Evolutionary conservation across 2,888 invertebrate genomes (phyloP).

Genomic region (Philereme transversata): DNA sequence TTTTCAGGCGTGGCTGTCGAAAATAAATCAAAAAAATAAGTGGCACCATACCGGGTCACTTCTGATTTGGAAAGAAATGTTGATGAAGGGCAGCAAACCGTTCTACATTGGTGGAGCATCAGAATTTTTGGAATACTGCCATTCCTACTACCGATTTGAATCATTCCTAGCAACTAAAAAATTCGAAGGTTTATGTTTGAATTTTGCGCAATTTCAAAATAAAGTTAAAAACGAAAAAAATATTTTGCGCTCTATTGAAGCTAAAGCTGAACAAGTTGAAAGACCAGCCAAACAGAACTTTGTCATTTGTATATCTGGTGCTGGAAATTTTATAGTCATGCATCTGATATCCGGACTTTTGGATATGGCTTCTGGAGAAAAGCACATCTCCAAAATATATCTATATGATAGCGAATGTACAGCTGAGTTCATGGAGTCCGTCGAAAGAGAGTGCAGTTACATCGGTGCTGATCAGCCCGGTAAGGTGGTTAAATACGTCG

Average conservation of each 20-base stretch:
- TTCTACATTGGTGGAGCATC: conserved; percentile 84
- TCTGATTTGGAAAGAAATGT: conserved; percentile 85
- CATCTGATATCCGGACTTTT: conserved; percentile 66
- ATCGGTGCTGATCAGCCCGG: conserved; percentile 52
- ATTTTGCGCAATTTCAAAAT: conserved; percentile 56
- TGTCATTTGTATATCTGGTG: conserved; percentile 66
- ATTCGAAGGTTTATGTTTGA: conserved; percentile 56
- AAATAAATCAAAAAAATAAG: conserved; percentile 75
- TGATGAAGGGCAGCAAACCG: conserved; percentile 79
- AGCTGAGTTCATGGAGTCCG: conserved; percentile 53
- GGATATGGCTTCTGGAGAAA: conserved; percentile 49
- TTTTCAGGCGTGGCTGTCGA: conserved; percentile 75
- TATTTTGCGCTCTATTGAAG: conserved; percentile 8
- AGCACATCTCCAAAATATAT: conserved; percentile 62
- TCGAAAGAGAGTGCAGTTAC: conserved; percentile 67
- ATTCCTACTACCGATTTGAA: conserved; percentile 83
- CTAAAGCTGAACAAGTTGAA: conserved; percentile 23
- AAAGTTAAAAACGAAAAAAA: conserved; percentile 46
- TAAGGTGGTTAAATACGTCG: conserved; percentile 66
- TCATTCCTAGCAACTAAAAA: conserved; percentile 57
- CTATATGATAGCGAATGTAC: conserved; percentile 59
- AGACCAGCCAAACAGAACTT: conserved; percentile 41
- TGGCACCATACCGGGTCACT: conserved; percentile 84
- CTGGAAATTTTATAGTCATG: conserved; percentile 59
- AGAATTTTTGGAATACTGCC: conserved; percentile 85